Evolutionary conservation across 2,888 invertebrate genomes (phyloP).

Genomic region (Chalcosyrphus nemorum): DNA sequence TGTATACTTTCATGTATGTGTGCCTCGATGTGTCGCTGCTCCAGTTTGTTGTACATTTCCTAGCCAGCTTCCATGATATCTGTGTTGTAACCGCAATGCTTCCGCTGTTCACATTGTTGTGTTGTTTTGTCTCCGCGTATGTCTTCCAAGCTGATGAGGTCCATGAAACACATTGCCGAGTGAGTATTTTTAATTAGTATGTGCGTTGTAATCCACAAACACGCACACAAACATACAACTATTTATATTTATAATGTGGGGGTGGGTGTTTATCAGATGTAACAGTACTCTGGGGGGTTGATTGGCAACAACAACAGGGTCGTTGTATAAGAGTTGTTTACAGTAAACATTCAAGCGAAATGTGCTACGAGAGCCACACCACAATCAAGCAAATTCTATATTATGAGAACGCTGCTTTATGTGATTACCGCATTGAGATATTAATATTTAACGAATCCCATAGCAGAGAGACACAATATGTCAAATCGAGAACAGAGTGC

Average conservation of each 20-base stretch:
- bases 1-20: constrained; percentile 48
- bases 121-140: constrained; percentile 94
- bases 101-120: constrained; percentile 91
- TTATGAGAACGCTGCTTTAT: background rate
- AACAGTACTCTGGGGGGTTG: constrained; percentile 29
- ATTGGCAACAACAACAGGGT: constrained; percentile 10
- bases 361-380: background rate
- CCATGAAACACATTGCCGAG: constrained; percentile 97
- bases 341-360: background rate
- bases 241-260: background rate
- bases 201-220: background rate
- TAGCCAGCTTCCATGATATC: constrained; percentile 89
- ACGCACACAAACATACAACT: background rate
- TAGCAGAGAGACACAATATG: background rate
- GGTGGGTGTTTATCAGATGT: constrained; percentile 25
- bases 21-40: constrained; percentile 54
- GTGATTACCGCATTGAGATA: background rate
- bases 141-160: constrained; percentile 96
- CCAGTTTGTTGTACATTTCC: constrained; percentile 87
- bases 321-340: constrained; percentile 22
- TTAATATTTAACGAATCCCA: background rate
- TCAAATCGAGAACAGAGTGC: background rate
- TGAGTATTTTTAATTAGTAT: constrained; percentile 83
- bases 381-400: background rate
- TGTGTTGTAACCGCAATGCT: constrained; percentile 92